Percentiles rank a stretch among this genome's conserved stretches.
Evolutionary conservation across 2,797 vertebrate species (phyloP).

Genomic region (Lutjanus campechanus): DNA sequence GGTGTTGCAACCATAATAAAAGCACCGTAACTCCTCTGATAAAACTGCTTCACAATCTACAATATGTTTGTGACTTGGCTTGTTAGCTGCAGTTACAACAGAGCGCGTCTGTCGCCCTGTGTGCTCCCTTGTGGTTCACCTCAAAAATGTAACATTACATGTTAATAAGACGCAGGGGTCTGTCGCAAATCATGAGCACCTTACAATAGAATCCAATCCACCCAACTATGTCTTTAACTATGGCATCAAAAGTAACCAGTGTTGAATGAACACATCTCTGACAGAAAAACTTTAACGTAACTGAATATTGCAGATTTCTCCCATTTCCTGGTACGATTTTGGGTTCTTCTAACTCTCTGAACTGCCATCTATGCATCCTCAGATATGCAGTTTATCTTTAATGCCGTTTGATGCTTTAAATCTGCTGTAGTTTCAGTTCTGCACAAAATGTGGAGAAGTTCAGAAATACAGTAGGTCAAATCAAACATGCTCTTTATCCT

Average conservation of each 20-base stretch:
- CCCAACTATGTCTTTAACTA: neutral
- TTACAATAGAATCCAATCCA: neutral
- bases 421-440: slow-evolving; percentile 17
- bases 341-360: neutral
- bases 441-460: neutral
- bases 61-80: neutral
- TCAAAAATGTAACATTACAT: slow-evolving; percentile 25
- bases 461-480: neutral
- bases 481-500: slow-evolving; percentile 11
- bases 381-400: slow-evolving; percentile 11
- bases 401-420: slow-evolving; percentile 26
- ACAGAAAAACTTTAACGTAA: neutral
- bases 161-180: neutral
- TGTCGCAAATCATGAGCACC: slow-evolving; percentile 1
- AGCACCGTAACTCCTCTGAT: neutral
- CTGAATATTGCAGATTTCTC: neutral
- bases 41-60: neutral
- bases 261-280: neutral
- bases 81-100: neutral
- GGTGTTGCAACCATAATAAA: neutral
- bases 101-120: neutral
- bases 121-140: slow-evolving; percentile 13
- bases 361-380: slow-evolving; percentile 5
- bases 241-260: neutral
- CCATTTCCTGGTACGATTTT: neutral